A percentile compares a stretch with the other conserved stretches of the same genome.
Conservation (phyloP, 1,140 invertebrate species). For the Drosophila pallidifrons region DNA sequence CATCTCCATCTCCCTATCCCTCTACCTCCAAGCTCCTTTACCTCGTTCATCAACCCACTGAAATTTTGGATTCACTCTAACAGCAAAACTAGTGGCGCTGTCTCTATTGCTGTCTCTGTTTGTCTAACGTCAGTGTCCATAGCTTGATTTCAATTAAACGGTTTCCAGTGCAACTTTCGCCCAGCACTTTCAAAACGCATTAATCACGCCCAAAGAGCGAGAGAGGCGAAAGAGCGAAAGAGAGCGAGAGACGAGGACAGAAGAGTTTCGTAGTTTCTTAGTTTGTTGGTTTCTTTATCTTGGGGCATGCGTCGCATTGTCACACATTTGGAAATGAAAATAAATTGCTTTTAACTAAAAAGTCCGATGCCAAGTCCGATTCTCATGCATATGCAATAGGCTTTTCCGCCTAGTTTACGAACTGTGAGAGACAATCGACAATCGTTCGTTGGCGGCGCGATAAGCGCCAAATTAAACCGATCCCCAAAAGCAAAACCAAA, state of each 20-base stretch:
- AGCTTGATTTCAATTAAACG: slow-evolving; percentile 73
- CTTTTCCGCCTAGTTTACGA: slow-evolving; percentile 75
- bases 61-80: slow-evolving; percentile 9
- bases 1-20: too few species aligned
- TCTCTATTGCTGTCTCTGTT: slow-evolving; percentile 18
- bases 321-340: slow-evolving; percentile 81
- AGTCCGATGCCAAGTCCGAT: slow-evolving; percentile 24
- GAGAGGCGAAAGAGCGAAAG: not conserved
- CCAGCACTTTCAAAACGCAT: slow-evolving; percentile 59
- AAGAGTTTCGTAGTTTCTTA: slow-evolving; percentile 8
- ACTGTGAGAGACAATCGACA: slow-evolving; percentile 64
- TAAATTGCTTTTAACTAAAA: slow-evolving; percentile 69
- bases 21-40: not conserved
- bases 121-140: slow-evolving; percentile 16
- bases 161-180: slow-evolving; percentile 51
- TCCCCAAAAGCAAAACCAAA: slow-evolving; percentile 16
- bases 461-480: slow-evolving; percentile 63
- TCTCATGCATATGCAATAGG: slow-evolving; percentile 69
- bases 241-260: not conserved
- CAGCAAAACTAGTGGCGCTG: not conserved
- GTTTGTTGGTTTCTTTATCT: slow-evolving; percentile 52
- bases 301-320: slow-evolving; percentile 74
- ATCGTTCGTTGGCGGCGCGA: slow-evolving; percentile 47
- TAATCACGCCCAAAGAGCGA: slow-evolving; percentile 54
- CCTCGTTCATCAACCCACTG: not conserved